Base-by-base conservation (phyloP, 2,113 vertebrate species). In the Brachyhypopomus occidentalis region DNA sequence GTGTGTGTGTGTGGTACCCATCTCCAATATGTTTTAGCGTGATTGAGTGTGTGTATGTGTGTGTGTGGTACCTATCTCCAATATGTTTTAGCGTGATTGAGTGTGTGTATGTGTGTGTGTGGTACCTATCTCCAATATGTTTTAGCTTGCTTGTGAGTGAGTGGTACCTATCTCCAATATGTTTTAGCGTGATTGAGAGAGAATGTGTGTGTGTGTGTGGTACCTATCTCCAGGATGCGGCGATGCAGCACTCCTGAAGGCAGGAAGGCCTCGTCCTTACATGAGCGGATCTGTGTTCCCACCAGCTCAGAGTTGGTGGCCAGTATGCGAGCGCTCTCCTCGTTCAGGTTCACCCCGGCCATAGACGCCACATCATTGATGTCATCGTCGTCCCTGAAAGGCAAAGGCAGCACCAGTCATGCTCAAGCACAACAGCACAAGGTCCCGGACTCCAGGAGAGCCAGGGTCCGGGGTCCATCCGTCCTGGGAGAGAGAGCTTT, bases 311-410 rank as follows among this genome's bases (percentile, higher is more conserved):
- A 96, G 91, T 93, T 95, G 86, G 94, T 91, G 52, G 95, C 95
- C 81, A 96, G 85, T 88, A 97, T 95, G 80, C 93, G 91, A 6
- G 95, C 96, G 59, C 92, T 96, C 89, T 97, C 95, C 88, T 96
- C 96, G 25, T 90, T 94, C 80, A 96, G 92, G 86, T 96, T 96
- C 77, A 96, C 93, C 0, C 96, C 95, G 27, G 95, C 95, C 95
- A 97, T 95, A 77, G 94, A 96, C 12, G 94, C 92, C 87, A 96
- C 95, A 16, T 96, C 94, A 30, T 95, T 96, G 87, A 96, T 95
- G 91, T 97, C 95, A 9, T 96, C 95, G 19, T 95, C 94, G 19
- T 97, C 95, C 89, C 95, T 96, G 84, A 78, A 77, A 66, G 6
- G 80, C 22, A 67, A 22, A 67, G 7, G 20, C 0, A 38, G 14